Conservation (phyloP, 2,888 invertebrate genomes). For the Pristionchus arcanus region DNA sequence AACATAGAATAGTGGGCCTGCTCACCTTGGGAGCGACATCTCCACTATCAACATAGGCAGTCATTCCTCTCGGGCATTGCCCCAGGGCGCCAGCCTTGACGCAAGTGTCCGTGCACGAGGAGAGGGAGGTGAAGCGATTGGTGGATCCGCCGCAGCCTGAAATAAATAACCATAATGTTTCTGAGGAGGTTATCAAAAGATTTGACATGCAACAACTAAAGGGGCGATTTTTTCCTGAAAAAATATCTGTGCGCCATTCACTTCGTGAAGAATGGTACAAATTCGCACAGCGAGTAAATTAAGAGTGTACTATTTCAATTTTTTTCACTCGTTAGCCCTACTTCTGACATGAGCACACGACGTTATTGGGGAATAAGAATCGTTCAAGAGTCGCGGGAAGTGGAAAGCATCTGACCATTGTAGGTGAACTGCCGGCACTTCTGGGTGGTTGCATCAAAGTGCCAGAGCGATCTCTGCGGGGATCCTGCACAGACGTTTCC, state of each 20-base stretch:
- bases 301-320: no score
- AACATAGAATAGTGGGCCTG: background rate
- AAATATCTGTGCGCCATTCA: no score
- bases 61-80: constrained; percentile 77
- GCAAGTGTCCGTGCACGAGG: constrained; percentile 72
- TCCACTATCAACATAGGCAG: constrained; percentile 67
- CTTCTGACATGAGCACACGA: no score
- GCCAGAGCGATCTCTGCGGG: constrained; percentile 73
- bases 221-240: no score
- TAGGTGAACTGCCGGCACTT: constrained; percentile 75
- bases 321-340: no score
- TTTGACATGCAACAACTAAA: no score
- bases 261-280: no score
- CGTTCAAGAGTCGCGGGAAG: background rate
- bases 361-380: no score
- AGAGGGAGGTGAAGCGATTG: constrained; percentile 74
- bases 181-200: no score
- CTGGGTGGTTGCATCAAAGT: constrained; percentile 69
- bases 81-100: constrained; percentile 69
- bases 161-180: no score
- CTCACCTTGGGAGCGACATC: constrained; percentile 65
- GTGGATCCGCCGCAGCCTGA: constrained; percentile 76
- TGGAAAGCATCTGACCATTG: constrained; percentile 63
- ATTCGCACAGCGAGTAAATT: no score
- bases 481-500: constrained; percentile 71